Percentiles rank a stretch among this genome's conserved stretches.
phyloP scores from a whole-genome alignment of 2,797 vertebrate genomes.

The Argya squamiceps region DNA sequence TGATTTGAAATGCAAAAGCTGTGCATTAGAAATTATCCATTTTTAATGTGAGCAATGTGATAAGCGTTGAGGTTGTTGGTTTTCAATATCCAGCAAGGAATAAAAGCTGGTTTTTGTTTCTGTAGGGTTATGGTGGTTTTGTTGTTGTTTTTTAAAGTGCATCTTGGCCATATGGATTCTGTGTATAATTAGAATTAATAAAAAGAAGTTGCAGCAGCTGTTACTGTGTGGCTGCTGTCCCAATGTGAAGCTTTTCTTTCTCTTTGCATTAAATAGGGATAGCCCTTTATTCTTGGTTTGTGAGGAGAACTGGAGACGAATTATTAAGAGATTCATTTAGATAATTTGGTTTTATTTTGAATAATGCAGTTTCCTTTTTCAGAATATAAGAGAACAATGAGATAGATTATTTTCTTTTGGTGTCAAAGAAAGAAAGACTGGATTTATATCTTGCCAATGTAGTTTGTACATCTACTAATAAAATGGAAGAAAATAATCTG shows the following conservation, averaged over 20 bases:
- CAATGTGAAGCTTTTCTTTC: constrained; percentile 27
- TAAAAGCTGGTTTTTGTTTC: not conserved
- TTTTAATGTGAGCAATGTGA: not conserved
- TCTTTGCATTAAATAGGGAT: constrained; percentile 2
- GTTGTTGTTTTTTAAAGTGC: not conserved
- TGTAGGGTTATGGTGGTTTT: not conserved
- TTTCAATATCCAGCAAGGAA: not conserved
- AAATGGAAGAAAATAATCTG: constrained; percentile 67
- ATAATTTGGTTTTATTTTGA: constrained; percentile 50
- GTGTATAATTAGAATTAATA: constrained; percentile 49
- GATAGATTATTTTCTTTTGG: not conserved
- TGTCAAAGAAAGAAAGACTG: not conserved
- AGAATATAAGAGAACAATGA: not conserved
- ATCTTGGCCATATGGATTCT: not conserved
- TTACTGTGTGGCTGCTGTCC: constrained; percentile 22
- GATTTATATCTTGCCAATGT: constrained; percentile 44
- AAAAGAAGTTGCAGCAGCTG: constrained; percentile 46
- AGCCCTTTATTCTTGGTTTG: constrained; percentile 7
- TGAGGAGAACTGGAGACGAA: not conserved
- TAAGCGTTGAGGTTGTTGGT: not conserved
- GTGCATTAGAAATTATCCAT: not conserved
- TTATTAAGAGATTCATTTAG: constrained; percentile 22
- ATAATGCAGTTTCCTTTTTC: not conserved
- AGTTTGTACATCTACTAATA: constrained; percentile 54
- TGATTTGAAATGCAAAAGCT: not conserved